These are phyloP conservation scores for Keiferia lycopersicella DNA, from an alignment of 2,888 invertebrate species.

Conservation along the genomic window DNA sequence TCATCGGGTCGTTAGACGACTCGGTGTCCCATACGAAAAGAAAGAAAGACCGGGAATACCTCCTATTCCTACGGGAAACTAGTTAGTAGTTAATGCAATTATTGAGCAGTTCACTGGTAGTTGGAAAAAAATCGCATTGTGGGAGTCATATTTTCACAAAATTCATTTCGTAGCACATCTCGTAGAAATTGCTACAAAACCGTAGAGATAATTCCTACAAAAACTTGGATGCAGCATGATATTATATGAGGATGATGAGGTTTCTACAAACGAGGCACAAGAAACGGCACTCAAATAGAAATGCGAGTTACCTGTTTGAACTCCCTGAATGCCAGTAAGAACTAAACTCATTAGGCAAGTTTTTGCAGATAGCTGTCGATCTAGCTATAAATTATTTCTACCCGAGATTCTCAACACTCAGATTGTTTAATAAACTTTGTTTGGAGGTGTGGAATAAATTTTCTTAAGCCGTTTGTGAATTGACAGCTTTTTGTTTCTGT, in stretches of 20 bases:
- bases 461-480: neutral
- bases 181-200: too few relatives aligned
- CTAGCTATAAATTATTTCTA: slow-evolving; percentile 34
- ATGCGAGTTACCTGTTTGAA: slow-evolving; percentile 40
- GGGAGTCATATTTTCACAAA: too few relatives aligned
- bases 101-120: too few relatives aligned
- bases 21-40: too few relatives aligned
- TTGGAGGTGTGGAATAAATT: neutral
- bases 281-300: slow-evolving; percentile 36
- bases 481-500: neutral
- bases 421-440: neutral
- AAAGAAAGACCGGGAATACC: too few relatives aligned
- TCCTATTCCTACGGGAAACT: too few relatives aligned
- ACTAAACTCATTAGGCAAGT: slow-evolving; percentile 43
- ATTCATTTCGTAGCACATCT: too few relatives aligned
- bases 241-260: neutral
- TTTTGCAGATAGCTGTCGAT: slow-evolving; percentile 36
- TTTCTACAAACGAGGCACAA: slow-evolving; percentile 28
- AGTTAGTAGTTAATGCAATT: too few relatives aligned
- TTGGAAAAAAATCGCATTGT: too few relatives aligned
- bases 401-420: slow-evolving; percentile 10
- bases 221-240: neutral
- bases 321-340: slow-evolving; percentile 40
- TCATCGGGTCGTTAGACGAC: too few relatives aligned
- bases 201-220: neutral